Evolutionary conservation across 1,140 invertebrate species (phyloP), one percentile per base, ranked within the genome.

Genomic region (Homalodisca vitripennis): DNA sequence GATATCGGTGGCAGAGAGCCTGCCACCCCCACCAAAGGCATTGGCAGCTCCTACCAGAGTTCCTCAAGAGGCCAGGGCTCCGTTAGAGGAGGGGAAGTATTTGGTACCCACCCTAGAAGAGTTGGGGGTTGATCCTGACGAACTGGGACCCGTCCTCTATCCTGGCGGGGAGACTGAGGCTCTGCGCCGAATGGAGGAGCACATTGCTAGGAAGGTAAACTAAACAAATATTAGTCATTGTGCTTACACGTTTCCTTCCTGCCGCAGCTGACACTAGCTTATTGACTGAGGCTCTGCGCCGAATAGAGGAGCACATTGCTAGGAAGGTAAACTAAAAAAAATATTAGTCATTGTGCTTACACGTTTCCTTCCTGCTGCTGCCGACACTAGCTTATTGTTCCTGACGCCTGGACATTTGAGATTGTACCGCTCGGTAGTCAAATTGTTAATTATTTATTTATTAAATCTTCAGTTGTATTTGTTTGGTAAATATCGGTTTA

Each of bases 61-160:
- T 17, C 79, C 80, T 20, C 74, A 79, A 26, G 66, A 72, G 14
- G 81, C 78, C 66, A 82, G 83, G 53, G 80, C 86, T n/a, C 78
- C 81, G 31, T 77, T 82, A 70, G 82, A 88, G 73, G 74, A 95
- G 77, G 91, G 94, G 34, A 86, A 87, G 72, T 95, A 89, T 76
- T 90, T 91, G 3, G 91, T 95, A 0, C 93, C 92, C 0, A 90
- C 91, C 1, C 82, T 95, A 22, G 91, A 93, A 75, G 92, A 95
- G 83, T 82, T 95, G 20, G 92, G 91, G 91, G 78, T 95, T 80
- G 92, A 94, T 68, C 91, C 86, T 1, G 89, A 92, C 48, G 84
- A 84, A 24, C 77, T 93, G 2, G 82, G 85, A 51, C 85, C 89
- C 10, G 84, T 89, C 0, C 83, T 89, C 0, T 95, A 92, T 89